Evolutionary conservation across 1,140 invertebrate species (phyloP).

Genomic region (Holotrichia oblita): DNA sequence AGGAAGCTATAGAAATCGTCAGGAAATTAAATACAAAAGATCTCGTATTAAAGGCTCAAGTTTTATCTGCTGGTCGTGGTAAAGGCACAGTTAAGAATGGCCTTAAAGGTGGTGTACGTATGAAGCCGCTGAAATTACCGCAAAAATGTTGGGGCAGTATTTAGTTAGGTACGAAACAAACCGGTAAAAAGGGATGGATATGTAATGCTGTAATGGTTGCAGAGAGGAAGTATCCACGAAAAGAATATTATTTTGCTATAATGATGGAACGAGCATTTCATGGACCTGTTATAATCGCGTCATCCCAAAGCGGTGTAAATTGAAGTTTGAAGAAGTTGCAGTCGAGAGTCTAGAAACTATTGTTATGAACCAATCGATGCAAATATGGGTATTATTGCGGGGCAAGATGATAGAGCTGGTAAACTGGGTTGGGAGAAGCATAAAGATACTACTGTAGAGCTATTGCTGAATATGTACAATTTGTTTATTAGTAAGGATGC

Average conservation of each 20-base stretch:
- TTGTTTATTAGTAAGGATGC: constrained; percentile 93
- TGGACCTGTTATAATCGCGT: constrained; percentile 95
- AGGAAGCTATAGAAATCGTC: constrained; percentile 87
- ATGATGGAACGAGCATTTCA: constrained; percentile 96
- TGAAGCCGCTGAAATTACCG: constrained; percentile 86
- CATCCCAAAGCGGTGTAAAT: constrained; percentile 95
- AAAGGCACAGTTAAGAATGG: constrained; percentile 94
- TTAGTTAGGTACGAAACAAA: constrained; percentile 97
- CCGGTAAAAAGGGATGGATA: constrained; percentile 90
- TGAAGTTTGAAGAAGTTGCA: constrained; percentile 98
- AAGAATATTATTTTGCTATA: constrained; percentile 96
- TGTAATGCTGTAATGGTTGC: constrained; percentile 97
- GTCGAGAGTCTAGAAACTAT: constrained; percentile 92
- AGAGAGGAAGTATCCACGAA: constrained; percentile 91
- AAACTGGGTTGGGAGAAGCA: constrained; percentile 85
- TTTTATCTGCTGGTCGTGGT: constrained; percentile 95
- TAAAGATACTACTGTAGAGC: constrained; percentile 80
- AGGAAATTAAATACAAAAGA: constrained; percentile 83
- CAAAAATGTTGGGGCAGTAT: constrained; percentile 91
- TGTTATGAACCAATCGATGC: constrained; percentile 93
- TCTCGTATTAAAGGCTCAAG: constrained; percentile 95
- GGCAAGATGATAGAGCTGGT: constrained; percentile 76
- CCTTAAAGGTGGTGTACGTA: constrained; percentile 90
- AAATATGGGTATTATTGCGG: constrained; percentile 78
- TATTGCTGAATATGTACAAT: constrained; percentile 84